These are phyloP conservation scores for Palythoa heliodiscus DNA, from an alignment of 92 coral and sea anemone genomes.

Conservation along the genomic window DNA sequence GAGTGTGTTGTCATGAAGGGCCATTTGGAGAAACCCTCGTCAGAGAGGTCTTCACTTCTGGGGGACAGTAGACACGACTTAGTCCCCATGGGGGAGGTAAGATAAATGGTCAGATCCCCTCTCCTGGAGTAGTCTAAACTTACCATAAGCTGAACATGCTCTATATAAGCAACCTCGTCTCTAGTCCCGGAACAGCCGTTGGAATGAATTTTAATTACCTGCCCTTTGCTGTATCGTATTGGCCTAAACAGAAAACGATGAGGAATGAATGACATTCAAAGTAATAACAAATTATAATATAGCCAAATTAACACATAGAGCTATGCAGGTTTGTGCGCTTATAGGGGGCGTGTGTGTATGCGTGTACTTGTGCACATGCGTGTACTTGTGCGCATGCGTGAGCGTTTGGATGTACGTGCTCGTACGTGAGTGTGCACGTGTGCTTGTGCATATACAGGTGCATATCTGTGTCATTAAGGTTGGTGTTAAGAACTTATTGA, in stretches of 20 bases:
- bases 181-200: slow-evolving; percentile 91
- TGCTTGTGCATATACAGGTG: too few relatives aligned
- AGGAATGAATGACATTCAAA: background rate
- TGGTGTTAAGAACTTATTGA: too few relatives aligned
- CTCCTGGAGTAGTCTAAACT: slow-evolving; percentile 94
- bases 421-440: too few relatives aligned
- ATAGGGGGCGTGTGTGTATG: too few relatives aligned
- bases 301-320: background rate
- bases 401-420: too few relatives aligned
- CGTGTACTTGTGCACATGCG: too few relatives aligned
- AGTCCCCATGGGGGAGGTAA: slow-evolving; percentile 99
- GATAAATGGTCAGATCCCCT: slow-evolving; percentile 89
- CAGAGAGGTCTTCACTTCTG: slow-evolving; percentile 93
- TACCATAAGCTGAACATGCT: slow-evolving; percentile 91
- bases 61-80: slow-evolving; percentile 93
- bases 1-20: slow-evolving; percentile 99
- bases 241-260: slow-evolving; percentile 48
- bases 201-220: slow-evolving; percentile 90
- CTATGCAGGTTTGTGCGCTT: too few relatives aligned
- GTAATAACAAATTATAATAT: background rate
- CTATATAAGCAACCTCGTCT: slow-evolving; percentile 89
- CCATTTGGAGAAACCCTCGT: slow-evolving; percentile 99
- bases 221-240: slow-evolving; percentile 71
- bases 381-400: too few relatives aligned
- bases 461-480: too few relatives aligned